Evolutionary conservation across 2,113 vertebrate genomes (phyloP).

Genomic region (Prinia subflava): DNA sequence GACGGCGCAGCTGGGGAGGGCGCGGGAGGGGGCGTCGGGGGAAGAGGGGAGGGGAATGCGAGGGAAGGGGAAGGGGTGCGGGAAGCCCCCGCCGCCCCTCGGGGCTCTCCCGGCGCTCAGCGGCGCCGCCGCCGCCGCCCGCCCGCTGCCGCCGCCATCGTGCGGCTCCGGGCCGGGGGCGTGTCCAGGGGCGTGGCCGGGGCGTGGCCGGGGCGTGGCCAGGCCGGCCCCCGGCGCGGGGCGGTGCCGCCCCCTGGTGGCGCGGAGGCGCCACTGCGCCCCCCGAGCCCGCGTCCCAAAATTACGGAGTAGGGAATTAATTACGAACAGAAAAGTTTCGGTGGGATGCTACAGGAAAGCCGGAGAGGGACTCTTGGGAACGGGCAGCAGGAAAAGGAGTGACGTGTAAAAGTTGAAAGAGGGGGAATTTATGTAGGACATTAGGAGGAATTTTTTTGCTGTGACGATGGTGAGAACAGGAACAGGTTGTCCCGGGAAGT

Average conservation of each 20-base stretch:
- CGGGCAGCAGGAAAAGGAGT: background rate
- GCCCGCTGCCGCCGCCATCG: background rate
- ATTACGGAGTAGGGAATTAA: background rate
- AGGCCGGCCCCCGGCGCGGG: background rate
- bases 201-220: background rate
- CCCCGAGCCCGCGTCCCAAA: background rate
- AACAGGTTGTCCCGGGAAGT: background rate
- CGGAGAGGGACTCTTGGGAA: background rate
- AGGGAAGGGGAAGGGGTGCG: too few species aligned
- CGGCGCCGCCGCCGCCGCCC: too few species aligned
- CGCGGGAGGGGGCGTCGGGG: background rate
- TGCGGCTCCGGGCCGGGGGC: background rate
- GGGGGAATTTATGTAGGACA: background rate
- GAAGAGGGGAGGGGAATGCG: background rate
- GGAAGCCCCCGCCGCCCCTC: too few species aligned
- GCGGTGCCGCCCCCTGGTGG: background rate
- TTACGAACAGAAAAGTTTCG: fast-evolving
- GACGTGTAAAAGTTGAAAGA: background rate
- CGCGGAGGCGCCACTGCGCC: background rate
- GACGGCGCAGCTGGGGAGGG: background rate
- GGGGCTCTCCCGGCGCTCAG: too few species aligned
- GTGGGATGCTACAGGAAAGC: background rate
- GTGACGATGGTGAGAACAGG: background rate
- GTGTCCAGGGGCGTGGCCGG: background rate
- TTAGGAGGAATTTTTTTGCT: background rate